Percentiles rank a stretch among this genome's conserved stretches.
Evolutionary conservation across 2,797 vertebrate species (phyloP).

Genomic region (Manis javanica): DNA sequence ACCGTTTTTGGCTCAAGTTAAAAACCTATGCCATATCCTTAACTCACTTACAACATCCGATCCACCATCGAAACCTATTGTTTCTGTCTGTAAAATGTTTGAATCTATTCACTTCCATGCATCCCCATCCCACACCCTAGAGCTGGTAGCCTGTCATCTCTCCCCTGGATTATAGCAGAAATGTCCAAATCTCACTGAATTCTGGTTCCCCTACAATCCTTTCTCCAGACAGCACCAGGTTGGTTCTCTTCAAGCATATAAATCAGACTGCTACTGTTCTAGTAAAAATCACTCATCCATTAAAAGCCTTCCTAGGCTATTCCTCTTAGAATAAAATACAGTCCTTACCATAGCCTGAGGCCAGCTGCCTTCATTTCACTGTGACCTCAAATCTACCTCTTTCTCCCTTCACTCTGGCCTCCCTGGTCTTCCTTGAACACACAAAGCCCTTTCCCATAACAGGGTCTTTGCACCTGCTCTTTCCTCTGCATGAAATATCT

Average conservation of each 20-base stretch:
- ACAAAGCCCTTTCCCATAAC: background rate
- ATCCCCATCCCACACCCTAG: background rate
- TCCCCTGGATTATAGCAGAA: background rate
- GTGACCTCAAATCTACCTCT: background rate
- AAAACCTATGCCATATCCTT: constrained; percentile 7
- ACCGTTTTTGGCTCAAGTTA: background rate
- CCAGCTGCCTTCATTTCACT: background rate
- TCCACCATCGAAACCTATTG: background rate
- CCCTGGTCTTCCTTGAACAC: background rate
- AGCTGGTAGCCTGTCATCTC: background rate
- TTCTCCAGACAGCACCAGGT: background rate
- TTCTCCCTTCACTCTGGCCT: background rate
- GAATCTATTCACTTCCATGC: background rate
- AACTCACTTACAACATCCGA: background rate
- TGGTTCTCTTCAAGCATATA: background rate
- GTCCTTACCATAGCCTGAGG: background rate
- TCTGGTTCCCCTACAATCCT: background rate
- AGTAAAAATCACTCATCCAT: background rate
- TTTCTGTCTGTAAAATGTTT: background rate
- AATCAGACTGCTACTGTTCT: background rate
- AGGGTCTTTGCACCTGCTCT: background rate
- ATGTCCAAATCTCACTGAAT: background rate
- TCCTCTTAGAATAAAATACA: background rate
- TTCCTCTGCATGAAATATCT: background rate
- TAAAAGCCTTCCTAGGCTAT: background rate